phyloP scores from a whole-genome alignment of 2,888 invertebrate species.

The Venustoraphidia nigricollis region DNA sequence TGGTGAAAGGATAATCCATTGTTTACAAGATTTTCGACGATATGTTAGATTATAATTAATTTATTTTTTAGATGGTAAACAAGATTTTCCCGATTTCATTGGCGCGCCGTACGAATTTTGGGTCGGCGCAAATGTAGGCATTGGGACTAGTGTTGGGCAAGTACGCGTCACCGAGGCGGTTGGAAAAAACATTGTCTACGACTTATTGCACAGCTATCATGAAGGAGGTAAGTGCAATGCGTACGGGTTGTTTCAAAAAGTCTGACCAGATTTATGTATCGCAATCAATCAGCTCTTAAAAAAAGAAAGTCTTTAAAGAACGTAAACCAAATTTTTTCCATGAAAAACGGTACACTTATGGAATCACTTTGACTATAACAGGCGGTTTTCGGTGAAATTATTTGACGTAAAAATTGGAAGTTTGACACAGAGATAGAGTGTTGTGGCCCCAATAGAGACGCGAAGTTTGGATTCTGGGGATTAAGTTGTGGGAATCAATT shows the following conservation, averaged over 20 bases:
- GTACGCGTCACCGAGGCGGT: constrained; percentile 60
- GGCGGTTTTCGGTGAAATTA: too few species aligned
- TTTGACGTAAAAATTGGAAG: too few species aligned
- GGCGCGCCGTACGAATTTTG: constrained; percentile 82
- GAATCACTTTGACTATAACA: too few species aligned
- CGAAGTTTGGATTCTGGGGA: too few species aligned
- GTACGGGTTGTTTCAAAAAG: neutral
- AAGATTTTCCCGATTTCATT: constrained; percentile 57
- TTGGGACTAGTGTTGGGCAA: constrained; percentile 77
- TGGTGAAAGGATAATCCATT: neutral
- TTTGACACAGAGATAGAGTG: too few species aligned
- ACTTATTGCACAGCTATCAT: constrained; percentile 67
- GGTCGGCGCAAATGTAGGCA: constrained; percentile 73
- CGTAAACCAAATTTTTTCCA: neutral
- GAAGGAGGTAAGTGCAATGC: constrained; percentile 47
- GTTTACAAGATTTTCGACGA: neutral
- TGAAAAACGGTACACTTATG: too few species aligned
- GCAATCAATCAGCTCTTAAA: neutral
- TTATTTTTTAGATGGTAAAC: constrained; percentile 28
- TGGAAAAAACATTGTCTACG: constrained; percentile 49
- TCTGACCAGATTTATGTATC: neutral
- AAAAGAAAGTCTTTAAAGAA: neutral
- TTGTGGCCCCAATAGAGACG: too few species aligned
- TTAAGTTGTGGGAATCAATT: too few species aligned
- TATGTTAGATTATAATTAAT: neutral